Conservation (phyloP, 2,888 invertebrate genomes). For the Leucoma salicis region DNA sequence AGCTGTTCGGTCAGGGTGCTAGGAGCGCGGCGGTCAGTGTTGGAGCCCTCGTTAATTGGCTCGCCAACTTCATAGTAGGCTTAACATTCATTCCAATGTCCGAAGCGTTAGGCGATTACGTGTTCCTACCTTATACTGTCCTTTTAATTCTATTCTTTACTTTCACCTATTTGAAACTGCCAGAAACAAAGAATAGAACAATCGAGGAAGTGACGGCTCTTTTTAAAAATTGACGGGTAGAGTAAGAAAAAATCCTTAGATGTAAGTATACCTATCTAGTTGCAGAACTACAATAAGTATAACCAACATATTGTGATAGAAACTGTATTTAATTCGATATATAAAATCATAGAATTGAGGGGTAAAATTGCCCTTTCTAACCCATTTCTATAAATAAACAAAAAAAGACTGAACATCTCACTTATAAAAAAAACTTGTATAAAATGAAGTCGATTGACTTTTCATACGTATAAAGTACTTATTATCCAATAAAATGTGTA, state of each 20-base stretch:
- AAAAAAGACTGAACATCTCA: slow-evolving; percentile 66
- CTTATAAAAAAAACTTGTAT: too few relatives aligned
- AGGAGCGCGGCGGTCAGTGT: slow-evolving; percentile 76
- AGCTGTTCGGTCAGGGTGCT: slow-evolving; percentile 75
- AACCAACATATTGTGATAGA: slow-evolving; percentile 51
- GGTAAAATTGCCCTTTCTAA: slow-evolving; percentile 28
- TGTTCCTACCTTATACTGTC: slow-evolving; percentile 72
- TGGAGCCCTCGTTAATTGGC: slow-evolving; percentile 77
- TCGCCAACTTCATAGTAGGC: slow-evolving; percentile 78
- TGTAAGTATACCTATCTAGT: slow-evolving; percentile 39
- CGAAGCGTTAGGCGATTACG: slow-evolving; percentile 59
- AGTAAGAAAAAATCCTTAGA: slow-evolving; percentile 51
- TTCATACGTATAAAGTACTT: slow-evolving; percentile 57
- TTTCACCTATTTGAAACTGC: slow-evolving; percentile 72
- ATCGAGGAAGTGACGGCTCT: slow-evolving; percentile 77
- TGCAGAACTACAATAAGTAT: slow-evolving; percentile 50
- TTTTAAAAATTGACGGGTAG: slow-evolving; percentile 62
- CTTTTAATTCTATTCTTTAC: slow-evolving; percentile 70
- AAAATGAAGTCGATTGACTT: slow-evolving; percentile 13
- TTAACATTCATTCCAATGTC: slow-evolving; percentile 68
- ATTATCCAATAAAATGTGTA: slow-evolving; percentile 35
- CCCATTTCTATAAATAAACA: slow-evolving; percentile 44
- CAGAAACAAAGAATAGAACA: slow-evolving; percentile 77
- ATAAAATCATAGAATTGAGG: slow-evolving; percentile 19
- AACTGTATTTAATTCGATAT: slow-evolving; percentile 31